Evolutionary conservation across 2,113 vertebrate genomes (phyloP).

Genomic region (Hassar affinis): DNA sequence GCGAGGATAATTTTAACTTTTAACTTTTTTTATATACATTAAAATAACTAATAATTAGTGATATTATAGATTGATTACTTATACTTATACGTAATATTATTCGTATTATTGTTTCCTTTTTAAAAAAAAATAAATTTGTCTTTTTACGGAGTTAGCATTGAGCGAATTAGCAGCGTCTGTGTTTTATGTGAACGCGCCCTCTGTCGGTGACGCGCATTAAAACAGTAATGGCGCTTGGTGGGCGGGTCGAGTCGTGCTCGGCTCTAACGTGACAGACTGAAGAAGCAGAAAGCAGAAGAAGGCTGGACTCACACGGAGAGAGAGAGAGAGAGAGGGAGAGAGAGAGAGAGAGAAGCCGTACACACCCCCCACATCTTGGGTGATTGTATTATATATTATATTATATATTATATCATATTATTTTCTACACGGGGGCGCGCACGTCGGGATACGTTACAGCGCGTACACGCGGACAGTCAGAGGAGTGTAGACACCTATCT

Average conservation of each 20-base stretch:
- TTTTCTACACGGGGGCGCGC: constrained; percentile 2
- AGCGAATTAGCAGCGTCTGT: background rate
- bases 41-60: no score
- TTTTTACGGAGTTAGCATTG: background rate
- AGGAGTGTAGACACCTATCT: background rate
- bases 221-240: background rate
- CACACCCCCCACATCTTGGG: background rate
- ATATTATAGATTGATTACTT: no score
- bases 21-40: no score
- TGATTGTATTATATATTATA: background rate
- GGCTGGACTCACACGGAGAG: background rate
- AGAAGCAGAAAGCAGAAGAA: constrained; percentile 28
- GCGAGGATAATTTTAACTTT: background rate
- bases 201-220: background rate
- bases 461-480: background rate
- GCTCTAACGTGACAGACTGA: constrained; percentile 50
- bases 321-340: background rate
- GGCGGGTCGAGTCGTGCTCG: constrained; percentile 25
- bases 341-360: background rate
- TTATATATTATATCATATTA: background rate
- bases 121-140: no score
- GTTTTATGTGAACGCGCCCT: background rate
- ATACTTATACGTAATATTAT: no score
- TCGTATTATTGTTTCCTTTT: no score
- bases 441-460: background rate